A percentile compares a stretch with the other conserved stretches of the same genome.
phyloP scores from a whole-genome alignment of 2,113 vertebrate species.

The Pitta sordida region DNA sequence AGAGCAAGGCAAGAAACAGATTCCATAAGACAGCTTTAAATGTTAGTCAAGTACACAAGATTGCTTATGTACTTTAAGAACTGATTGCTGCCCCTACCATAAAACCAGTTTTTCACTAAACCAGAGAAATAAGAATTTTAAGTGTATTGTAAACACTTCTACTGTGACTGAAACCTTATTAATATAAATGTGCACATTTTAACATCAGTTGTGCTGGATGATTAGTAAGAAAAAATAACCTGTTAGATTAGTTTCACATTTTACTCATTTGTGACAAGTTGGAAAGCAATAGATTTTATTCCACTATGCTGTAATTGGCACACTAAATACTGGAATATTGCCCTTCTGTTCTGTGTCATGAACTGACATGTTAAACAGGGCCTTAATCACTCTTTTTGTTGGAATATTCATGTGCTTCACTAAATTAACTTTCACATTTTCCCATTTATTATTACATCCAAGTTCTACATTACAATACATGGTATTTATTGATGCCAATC shows the following conservation, averaged over 20 bases:
- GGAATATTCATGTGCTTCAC: background rate
- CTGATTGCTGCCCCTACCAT: conserved; percentile 1
- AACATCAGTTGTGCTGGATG: background rate
- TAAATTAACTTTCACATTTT: background rate
- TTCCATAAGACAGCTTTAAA: conserved; percentile 69
- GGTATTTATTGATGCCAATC: background rate
- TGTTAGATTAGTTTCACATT: conserved; percentile 13
- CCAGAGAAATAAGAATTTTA: background rate
- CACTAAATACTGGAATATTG: background rate
- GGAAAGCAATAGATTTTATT: conserved; percentile 26
- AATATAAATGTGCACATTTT: background rate
- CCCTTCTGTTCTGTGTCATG: background rate
- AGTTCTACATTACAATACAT: background rate
- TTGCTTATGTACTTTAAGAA: conserved; percentile 44
- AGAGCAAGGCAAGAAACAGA: conserved; percentile 63
- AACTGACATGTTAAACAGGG: background rate
- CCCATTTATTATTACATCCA: background rate
- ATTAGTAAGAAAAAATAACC: background rate
- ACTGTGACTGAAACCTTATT: background rate
- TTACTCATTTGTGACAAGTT: conserved; percentile 15
- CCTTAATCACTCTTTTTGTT: background rate
- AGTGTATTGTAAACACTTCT: background rate
- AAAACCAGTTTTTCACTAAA: background rate
- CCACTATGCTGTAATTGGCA: background rate
- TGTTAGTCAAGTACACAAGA: conserved; percentile 58